Evolutionary conservation across 1,140 invertebrate genomes (phyloP).

Genomic region (Triops cancriformis): DNA sequence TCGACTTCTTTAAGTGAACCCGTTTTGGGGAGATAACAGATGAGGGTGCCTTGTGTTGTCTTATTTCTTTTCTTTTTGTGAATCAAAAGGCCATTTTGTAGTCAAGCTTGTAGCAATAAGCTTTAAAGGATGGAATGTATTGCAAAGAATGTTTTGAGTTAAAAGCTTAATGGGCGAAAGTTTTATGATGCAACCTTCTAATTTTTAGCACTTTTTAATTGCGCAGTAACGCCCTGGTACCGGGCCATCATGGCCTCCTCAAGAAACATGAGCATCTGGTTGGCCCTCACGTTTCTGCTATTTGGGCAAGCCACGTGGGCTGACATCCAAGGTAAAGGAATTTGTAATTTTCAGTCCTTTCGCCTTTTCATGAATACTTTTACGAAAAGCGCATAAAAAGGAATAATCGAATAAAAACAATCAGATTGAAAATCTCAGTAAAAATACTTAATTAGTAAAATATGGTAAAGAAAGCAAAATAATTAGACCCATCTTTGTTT

Average conservation of each 20-base stretch:
- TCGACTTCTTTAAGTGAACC: not conserved
- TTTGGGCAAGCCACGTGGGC: conserved; percentile 2
- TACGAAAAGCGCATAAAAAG: too few species aligned
- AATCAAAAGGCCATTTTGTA: not conserved
- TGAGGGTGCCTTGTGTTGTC: not conserved
- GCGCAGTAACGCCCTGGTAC: not conserved
- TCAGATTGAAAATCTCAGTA: too few species aligned
- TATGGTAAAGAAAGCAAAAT: not conserved
- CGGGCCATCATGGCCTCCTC: not conserved
- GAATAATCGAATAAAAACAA: too few species aligned
- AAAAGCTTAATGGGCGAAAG: too few species aligned
- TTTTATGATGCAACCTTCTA: too few species aligned
- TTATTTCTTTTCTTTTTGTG: not conserved
- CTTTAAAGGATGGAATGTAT: too few species aligned
- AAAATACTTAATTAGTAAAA: not conserved
- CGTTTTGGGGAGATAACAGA: not conserved
- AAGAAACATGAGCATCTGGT: conserved; percentile 6
- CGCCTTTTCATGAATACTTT: too few species aligned
- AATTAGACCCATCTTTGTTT: not conserved
- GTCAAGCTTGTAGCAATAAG: not conserved
- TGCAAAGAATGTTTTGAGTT: too few species aligned
- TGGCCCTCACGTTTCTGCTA: conserved; percentile 4
- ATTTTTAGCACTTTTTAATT: not conserved
- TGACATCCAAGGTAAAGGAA: not conserved
- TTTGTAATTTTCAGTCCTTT: not conserved